These are phyloP conservation scores for Sphaerophoria rueppellii DNA, from an alignment of 2,888 invertebrate species.

Conservation along the genomic window DNA sequence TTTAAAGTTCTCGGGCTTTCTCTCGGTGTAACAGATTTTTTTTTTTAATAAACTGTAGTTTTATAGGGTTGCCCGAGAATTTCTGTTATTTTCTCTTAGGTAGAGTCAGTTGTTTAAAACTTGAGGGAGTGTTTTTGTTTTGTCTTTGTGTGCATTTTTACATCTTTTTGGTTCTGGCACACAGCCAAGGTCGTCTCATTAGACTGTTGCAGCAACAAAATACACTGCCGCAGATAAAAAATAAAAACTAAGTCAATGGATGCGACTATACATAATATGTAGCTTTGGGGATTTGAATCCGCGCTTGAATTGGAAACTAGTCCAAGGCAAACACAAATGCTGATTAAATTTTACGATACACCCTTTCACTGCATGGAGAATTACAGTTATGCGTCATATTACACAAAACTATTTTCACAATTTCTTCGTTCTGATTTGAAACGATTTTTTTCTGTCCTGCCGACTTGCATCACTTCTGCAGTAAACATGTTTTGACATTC, in stretches of 20 bases:
- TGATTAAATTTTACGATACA: constrained; percentile 63
- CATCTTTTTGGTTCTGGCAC: constrained; percentile 49
- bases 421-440: constrained; percentile 46
- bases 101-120: constrained; percentile 1
- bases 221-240: not conserved
- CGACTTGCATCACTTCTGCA: constrained; percentile 30
- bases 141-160: constrained; percentile 13
- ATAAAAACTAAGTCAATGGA: constrained; percentile 31
- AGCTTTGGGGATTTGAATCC: constrained; percentile 38
- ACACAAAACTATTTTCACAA: constrained; percentile 43
- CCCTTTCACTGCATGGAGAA: constrained; percentile 2
- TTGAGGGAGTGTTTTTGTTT: constrained; percentile 14
- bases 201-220: constrained; percentile 54
- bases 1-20: not conserved
- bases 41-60: too few species aligned
- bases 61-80: too few species aligned
- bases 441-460: constrained; percentile 6
- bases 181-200: constrained; percentile 69
- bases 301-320: constrained; percentile 50
- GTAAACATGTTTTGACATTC: constrained; percentile 49
- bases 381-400: constrained; percentile 45
- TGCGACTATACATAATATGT: not conserved
- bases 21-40: not conserved
- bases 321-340: constrained; percentile 64
- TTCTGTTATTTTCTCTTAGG: not conserved